Evolutionary conservation across 2,888 invertebrate genomes (phyloP).

Genomic region (Perdita meconis): DNA sequence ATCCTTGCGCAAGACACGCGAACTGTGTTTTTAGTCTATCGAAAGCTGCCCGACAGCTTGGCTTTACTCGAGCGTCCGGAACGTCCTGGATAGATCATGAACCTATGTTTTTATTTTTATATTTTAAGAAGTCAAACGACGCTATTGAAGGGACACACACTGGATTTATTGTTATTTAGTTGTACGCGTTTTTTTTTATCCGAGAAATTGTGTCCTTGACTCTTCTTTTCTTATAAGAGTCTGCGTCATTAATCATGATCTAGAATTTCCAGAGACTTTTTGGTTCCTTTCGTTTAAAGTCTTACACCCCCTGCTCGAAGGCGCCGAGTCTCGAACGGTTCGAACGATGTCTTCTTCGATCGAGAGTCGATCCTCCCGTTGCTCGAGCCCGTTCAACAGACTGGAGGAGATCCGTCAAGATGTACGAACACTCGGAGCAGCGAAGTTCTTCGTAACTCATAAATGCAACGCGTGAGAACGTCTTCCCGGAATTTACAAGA

Average conservation of each 20-base stretch:
- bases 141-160: constrained; percentile 9
- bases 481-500: not conserved
- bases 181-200: constrained; percentile 43
- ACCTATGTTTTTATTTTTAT: not conserved
- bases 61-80: constrained; percentile 28
- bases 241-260: constrained; percentile 29
- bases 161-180: constrained; percentile 59
- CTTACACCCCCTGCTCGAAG: constrained; percentile 3
- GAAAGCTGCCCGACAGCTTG: constrained; percentile 1
- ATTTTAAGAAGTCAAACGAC: constrained; percentile 14
- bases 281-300: not conserved
- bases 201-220: constrained; percentile 10
- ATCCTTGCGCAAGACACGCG: not conserved
- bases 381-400: not conserved
- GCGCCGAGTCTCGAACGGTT: not conserved
- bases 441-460: not conserved
- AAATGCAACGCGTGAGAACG: not conserved
- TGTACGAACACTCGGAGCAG: not conserved
- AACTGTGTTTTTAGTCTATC: constrained; percentile 5
- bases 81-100: constrained; percentile 25
- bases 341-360: not conserved
- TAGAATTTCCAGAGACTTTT: constrained; percentile 11
- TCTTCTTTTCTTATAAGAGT: constrained; percentile 19
- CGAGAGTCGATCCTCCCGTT: not conserved
- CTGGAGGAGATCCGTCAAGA: too few relatives aligned